Base-by-base conservation (phyloP, 2,113 vertebrate genomes). In the Grus americana region DNA sequence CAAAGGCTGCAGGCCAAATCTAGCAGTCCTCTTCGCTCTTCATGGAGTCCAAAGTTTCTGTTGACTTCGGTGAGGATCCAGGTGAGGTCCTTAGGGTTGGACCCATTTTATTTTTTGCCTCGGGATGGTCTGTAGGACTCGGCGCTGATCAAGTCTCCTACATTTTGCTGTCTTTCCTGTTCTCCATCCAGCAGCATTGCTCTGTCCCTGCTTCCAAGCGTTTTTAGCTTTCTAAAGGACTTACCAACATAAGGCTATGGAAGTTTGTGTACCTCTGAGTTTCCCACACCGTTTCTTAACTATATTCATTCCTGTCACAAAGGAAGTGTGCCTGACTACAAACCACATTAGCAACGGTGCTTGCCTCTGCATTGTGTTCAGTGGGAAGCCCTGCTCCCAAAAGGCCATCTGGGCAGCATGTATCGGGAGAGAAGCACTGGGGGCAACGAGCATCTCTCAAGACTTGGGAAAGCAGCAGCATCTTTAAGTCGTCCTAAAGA, bases 241-340 rank as follows among this genome's bases (percentile, higher is more conserved):
- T 92, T 32, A 13, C 88, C 46, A 71, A 24, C 95, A 79, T 10
- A 86, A 50, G 86, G 91, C 93, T 61, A 20, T 75, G 93, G 97
- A 96, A 91, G 88, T 89, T 88, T 40, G 49, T 0, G 68, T 40
- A 10, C 91, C 52, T 87, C 57, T 19, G 75, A 92, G 97, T 98
- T 98, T 99, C 98, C 98, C 98, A 98, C 98, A 98, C 97, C 97
- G 55, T 91, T 79, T 76, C 97, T 94, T 93, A 62, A 92, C 93
- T 46, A 74, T 46, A 96, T 98, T 98, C 97, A 98, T 96, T 76
- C 23, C 32, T 20, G 50, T 32, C 97, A 99, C 98, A 98, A 98
- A 98, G 98, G 98, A 98, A 98, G 98, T 98, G 98, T 99, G 99
- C 98, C 98, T 23, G 38, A 61, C 93, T 97, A 98, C 98, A 98